Evolutionary conservation across 2,113 vertebrate genomes (phyloP), one percentile per base, ranked within the genome.

Genomic region (Oreochromis niloticus): DNA sequence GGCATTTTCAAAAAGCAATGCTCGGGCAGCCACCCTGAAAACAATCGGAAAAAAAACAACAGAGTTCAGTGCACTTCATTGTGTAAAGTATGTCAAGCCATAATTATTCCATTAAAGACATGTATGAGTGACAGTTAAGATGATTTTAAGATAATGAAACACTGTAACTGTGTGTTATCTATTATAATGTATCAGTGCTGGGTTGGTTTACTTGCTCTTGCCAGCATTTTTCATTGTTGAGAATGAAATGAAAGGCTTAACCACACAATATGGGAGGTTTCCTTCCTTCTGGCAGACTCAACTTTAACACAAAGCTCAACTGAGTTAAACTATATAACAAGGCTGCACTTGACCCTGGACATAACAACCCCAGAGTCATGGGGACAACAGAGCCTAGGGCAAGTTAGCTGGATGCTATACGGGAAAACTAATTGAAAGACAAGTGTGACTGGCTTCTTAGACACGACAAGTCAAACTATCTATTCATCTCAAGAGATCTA

Each of bases 21-120:
- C 97, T 95, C 96, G 97, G 68, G 97, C 97, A 86, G 98, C 97
- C 85, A 98, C 98, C 84, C 98, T 99, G 94, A 91, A 36, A 97
- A 96, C 8, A 50, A 85, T 4, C 41, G 24, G 6, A 68, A 56
- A 66, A 36, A 3, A 75, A 56, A 81, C 5, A 82, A 34, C 2
- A 59, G 13, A 80, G 11, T 30, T 79, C 5, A 80, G 6, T 48
- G 2, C 34, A 27, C 48, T n/a, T 79, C 2, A 73, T 30, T 19
- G 5, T 59, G 30, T 59, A 11, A 30, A 19, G 34, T 24, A 68
- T 34, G 10, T 39, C 34, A 50, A 52, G 73, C 30, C 3, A 10
- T 39, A 59, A 81, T 75, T 1, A 50, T 54, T 9, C 34, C 10
- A 14, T 54, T 9, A 9, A 54, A 54, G 8, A 36, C 34, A 81